phyloP scores from a whole-genome alignment of 2,113 vertebrate species.

The Nothoprocta perdicaria region DNA sequence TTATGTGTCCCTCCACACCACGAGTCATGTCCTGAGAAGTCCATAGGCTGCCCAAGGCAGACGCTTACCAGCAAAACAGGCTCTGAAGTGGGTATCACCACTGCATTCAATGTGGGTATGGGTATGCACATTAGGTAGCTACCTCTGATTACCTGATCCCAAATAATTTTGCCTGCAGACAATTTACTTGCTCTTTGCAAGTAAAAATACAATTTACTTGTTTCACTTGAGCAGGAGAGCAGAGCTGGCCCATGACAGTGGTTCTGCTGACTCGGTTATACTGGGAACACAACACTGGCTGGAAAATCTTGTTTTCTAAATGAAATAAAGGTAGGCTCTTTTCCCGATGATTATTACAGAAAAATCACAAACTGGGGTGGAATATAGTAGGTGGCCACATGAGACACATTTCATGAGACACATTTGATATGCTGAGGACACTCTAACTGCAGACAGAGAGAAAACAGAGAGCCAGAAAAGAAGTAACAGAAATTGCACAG shows the following conservation, averaged over 20 bases:
- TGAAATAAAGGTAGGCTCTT: background rate
- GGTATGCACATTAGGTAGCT: constrained; percentile 11
- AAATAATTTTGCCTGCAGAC: constrained; percentile 1
- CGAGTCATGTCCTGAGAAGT: background rate
- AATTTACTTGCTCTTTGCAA: background rate
- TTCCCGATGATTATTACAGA: background rate
- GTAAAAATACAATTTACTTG: background rate
- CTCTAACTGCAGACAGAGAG: background rate
- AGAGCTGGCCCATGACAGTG: background rate
- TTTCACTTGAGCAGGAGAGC: background rate
- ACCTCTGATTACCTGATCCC: background rate
- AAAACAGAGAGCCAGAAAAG: constrained; percentile 25
- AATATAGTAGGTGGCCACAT: rapidly evolving
- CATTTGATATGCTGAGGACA: background rate
- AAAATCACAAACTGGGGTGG: background rate
- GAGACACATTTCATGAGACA: background rate
- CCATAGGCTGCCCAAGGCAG: constrained; percentile 3
- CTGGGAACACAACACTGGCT: background rate
- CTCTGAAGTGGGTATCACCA: background rate
- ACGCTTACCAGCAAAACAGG: background rate
- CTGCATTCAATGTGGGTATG: background rate
- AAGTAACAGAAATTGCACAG: background rate
- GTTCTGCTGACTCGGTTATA: background rate
- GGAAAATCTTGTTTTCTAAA: background rate
- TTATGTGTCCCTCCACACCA: background rate